These are phyloP conservation scores for Hemibagrus wyckioides DNA, from an alignment of 2,113 vertebrate species.

Conservation along the genomic window DNA sequence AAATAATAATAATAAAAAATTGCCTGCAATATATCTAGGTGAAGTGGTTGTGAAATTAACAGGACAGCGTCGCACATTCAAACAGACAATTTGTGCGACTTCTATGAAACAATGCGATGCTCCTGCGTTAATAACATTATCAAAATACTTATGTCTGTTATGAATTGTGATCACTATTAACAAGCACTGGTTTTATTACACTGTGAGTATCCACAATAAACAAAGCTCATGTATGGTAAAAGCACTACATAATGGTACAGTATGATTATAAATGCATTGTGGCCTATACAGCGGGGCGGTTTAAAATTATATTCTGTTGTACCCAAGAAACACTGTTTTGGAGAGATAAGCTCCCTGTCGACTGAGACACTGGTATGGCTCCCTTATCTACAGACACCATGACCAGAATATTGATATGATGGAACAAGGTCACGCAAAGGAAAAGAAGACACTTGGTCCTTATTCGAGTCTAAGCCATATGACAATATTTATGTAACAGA, in stretches of 20 bases:
- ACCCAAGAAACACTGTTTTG: slow-evolving; percentile 46
- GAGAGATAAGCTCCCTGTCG: slow-evolving; percentile 48
- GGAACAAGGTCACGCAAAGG: slow-evolving; percentile 49
- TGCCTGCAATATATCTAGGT: neutral
- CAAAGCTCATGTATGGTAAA: neutral
- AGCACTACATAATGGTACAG: neutral
- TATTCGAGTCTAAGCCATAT: neutral
- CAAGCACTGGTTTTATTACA: neutral
- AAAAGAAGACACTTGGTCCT: neutral
- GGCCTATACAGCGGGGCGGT: slow-evolving; percentile 7
- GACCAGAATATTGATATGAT: slow-evolving; percentile 43
- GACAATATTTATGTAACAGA: neutral
- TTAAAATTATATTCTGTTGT: slow-evolving; percentile 46
- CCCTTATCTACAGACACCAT: slow-evolving; percentile 46
- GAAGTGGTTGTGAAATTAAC: neutral
- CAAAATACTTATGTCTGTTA: neutral
- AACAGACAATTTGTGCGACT: no score
- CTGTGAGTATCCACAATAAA: neutral
- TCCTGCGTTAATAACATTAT: neutral
- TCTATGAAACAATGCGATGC: neutral
- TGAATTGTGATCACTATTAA: neutral
- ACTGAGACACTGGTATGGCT: slow-evolving; percentile 38
- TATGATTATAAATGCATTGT: slow-evolving; percentile 33
- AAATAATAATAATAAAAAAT: no score
- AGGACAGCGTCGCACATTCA: neutral